phyloP scores from a whole-genome alignment of 2,888 invertebrate genomes.

The Myathropa florea region DNA sequence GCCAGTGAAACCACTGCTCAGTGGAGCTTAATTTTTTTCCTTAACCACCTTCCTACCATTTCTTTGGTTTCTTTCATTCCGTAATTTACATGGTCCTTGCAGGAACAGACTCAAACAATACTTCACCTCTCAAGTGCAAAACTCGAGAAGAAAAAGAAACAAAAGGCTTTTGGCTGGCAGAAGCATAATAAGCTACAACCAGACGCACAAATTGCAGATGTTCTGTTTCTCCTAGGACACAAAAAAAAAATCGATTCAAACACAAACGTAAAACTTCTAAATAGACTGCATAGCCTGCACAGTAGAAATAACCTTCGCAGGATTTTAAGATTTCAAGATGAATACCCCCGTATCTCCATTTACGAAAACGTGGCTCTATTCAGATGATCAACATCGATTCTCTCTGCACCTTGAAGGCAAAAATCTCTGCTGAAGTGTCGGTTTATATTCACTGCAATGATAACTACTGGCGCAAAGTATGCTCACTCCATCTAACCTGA shows the following conservation, averaged over 20 bases:
- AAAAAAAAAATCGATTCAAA: background rate
- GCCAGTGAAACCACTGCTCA: no score
- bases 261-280: background rate
- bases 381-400: background rate
- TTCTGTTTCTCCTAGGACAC: background rate
- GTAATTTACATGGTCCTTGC: no score
- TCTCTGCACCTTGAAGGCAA: conserved; percentile 1
- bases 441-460: background rate
- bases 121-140: no score
- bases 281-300: background rate
- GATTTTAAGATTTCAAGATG: no score
- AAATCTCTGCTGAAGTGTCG: background rate
- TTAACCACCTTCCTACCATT: no score
- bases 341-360: no score
- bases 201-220: no score
- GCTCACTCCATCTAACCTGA: background rate
- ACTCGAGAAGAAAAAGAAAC: background rate
- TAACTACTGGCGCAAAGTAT: background rate
- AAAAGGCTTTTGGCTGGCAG: background rate
- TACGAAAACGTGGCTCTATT: background rate
- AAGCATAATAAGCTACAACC: background rate
- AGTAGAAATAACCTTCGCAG: background rate
- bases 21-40: no score
- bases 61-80: no score
- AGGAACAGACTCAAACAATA: no score